Evolutionary conservation across 2,888 invertebrate genomes (phyloP).

Genomic region (Andrena bicolor): DNA sequence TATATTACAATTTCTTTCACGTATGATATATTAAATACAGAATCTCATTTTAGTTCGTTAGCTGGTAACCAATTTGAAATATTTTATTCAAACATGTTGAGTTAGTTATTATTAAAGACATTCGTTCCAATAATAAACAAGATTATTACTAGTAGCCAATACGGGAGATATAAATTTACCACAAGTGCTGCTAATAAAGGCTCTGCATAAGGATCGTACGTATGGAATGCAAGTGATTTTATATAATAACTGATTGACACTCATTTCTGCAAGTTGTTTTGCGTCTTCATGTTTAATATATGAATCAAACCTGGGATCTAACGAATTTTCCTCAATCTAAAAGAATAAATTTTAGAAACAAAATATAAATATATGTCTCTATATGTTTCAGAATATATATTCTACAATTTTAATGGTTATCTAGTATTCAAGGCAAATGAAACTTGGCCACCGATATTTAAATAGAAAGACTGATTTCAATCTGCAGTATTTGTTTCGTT

Average conservation of each 20-base stretch:
- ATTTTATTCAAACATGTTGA: neutral
- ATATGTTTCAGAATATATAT: neutral
- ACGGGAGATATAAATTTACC: constrained; percentile 60
- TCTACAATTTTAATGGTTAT: neutral
- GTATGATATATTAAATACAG: neutral
- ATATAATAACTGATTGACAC: constrained; percentile 65
- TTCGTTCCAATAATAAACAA: no score
- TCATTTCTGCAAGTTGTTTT: constrained; percentile 65
- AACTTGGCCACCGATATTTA: neutral
- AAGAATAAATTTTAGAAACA: neutral
- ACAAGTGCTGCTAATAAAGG: constrained; percentile 71
- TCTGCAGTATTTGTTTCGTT: neutral
- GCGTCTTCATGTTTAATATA: constrained; percentile 48
- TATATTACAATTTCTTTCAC: neutral
- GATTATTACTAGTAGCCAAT: no score
- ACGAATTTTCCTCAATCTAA: constrained; percentile 63
- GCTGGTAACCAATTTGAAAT: neutral
- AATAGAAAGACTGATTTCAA: neutral
- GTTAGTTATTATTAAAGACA: neutral
- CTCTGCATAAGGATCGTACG: constrained; percentile 71
- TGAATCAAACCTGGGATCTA: constrained; percentile 46
- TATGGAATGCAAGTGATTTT: constrained; percentile 55
- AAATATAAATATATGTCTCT: neutral
- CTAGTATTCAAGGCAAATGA: neutral
- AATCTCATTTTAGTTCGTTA: neutral